Evolutionary conservation across 2,888 invertebrate genomes (phyloP), one percentile per base, ranked within the genome.

Genomic region (Gisinianus flammeolus): DNA sequence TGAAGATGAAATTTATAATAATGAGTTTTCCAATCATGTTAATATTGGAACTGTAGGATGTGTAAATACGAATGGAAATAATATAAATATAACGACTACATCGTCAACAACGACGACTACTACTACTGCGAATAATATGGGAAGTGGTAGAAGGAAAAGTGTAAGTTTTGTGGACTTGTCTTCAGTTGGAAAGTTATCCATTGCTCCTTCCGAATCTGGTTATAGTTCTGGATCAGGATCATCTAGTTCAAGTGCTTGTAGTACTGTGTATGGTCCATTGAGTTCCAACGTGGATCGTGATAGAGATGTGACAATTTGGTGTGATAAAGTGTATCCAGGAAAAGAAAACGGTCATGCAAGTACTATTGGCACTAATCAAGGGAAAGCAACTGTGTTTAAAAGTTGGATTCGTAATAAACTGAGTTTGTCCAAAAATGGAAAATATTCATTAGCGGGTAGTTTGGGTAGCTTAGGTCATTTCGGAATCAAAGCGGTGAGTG

Each of bases 371-470:
- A 74, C 80, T 12, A 79, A 79, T 44, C 82, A 81, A 68, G 82
- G 83, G 33, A 82, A 82, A 75, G 80, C 82, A 10, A 84, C 80
- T 26, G 78, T 84, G 62, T 83, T 81, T 79, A 84, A 84, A 77
- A 82, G 81, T 72, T 84, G 84, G 84, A 81, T 84, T 44, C 75
- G 83, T 30, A 84, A 83, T 75, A 84, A 84, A 71, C 78, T 84
- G n/a, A 83, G 82, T 77, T 79, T 84, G 73, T 81, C 78, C 22
- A 81, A 81, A 33, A 83, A 84, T 81, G 84, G 84, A 62, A 84
- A 84, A 73, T 84, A 84, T 69, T 80, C 81, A 8, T 79, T 84
- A 12, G 84, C 82, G 78, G 84, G 82, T 26, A 82, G 79, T 68
- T 77, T 79, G 64, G 54, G 69, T 22, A 79, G 79, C 72, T 76